Evolutionary conservation across 2,113 vertebrate species (phyloP).

Genomic region (Macquaria australasica): DNA sequence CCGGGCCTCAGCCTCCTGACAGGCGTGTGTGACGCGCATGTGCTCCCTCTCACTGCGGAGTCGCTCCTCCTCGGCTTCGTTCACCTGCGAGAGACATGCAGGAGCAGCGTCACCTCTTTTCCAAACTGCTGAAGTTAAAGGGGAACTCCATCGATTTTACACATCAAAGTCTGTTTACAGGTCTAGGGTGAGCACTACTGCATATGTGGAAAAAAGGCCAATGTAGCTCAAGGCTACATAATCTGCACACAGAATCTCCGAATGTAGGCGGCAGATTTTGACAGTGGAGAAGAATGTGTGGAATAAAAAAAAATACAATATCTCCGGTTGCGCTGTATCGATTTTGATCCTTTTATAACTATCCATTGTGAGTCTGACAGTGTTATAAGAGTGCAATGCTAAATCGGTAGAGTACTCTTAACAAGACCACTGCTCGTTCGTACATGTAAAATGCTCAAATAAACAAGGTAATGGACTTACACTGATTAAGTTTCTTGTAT

Average conservation of each 20-base stretch:
- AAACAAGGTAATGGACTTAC: neutral
- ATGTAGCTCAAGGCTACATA: neutral
- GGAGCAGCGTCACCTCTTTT: neutral
- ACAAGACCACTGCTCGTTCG: neutral
- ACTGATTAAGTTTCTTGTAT: neutral
- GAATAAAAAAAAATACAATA: neutral
- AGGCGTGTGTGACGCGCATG: conserved; percentile 91
- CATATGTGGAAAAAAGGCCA: neutral
- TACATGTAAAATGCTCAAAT: neutral
- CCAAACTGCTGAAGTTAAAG: too few relatives aligned
- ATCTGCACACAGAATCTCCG: neutral
- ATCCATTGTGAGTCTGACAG: neutral
- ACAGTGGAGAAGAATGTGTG: neutral
- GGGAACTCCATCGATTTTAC: neutral
- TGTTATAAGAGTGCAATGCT: neutral
- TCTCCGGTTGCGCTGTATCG: neutral
- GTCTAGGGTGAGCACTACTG: neutral
- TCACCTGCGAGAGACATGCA: conserved; percentile 85
- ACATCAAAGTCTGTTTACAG: neutral
- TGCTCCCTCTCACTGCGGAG: conserved; percentile 93
- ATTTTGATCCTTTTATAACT: neutral
- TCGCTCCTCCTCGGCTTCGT: conserved; percentile 94
- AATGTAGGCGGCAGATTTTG: neutral
- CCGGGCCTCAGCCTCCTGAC: conserved; percentile 92
- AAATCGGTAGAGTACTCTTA: neutral